Evolutionary conservation across 2,888 invertebrate species (phyloP).

Genomic region (Calliphora vomitoria): DNA sequence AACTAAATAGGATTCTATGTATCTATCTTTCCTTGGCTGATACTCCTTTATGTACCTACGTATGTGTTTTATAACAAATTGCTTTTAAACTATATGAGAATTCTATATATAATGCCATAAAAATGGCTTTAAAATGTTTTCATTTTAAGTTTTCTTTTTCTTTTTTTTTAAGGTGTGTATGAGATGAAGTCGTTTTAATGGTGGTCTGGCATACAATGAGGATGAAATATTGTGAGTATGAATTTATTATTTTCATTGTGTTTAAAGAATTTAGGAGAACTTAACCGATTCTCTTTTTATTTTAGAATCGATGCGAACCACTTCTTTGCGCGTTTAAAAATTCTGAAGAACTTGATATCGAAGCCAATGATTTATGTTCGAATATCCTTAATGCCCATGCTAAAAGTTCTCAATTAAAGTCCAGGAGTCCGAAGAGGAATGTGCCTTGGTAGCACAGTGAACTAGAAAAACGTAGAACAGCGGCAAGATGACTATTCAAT

Average conservation of each 20-base stretch:
- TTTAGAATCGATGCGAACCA: too few species aligned
- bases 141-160: conserved; percentile 32
- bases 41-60: conserved; percentile 11
- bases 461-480: too few species aligned
- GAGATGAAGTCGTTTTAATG: conserved; percentile 30
- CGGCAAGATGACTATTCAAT: too few species aligned
- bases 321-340: too few species aligned
- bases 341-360: too few species aligned
- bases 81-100: conserved; percentile 65
- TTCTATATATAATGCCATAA: conserved; percentile 43
- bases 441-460: too few species aligned
- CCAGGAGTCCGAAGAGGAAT: too few species aligned
- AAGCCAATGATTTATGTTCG: too few species aligned
- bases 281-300: too few species aligned
- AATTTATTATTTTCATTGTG: background rate
- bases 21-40: conserved; percentile 44
- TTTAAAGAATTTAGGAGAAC: background rate
- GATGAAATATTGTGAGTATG: background rate
- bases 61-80: conserved; percentile 63
- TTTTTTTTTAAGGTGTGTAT: conserved; percentile 58
- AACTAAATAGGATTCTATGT: conserved; percentile 59
- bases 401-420: too few species aligned
- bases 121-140: conserved; percentile 48
- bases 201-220: conserved; percentile 1
- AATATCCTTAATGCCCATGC: too few species aligned